These are phyloP conservation scores for Halcyon leucocephala DNA, from an alignment of 2,797 vertebrate species.

Conservation along the genomic window DNA sequence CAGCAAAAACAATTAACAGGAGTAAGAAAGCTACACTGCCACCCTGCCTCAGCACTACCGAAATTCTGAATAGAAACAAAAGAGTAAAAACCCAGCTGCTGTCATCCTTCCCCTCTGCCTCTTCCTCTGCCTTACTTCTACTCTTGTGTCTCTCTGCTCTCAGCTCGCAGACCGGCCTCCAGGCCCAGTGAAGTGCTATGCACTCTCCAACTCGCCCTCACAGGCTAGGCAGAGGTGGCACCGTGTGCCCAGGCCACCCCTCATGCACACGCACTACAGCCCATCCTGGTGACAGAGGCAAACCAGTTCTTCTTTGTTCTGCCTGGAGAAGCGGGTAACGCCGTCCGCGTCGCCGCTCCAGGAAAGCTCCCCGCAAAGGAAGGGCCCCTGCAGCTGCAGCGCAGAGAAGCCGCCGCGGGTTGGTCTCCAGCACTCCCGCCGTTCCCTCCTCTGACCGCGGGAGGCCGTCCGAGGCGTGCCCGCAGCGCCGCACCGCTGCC, in stretches of 20 bases:
- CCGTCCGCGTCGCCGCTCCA: fast-evolving
- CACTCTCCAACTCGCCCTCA: background rate
- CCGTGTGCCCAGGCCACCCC: background rate
- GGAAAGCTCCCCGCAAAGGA: background rate
- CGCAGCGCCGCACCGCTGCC: too few relatives aligned
- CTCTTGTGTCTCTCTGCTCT: background rate
- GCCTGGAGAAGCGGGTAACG: background rate
- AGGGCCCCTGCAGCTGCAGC: background rate
- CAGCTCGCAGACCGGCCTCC: too few relatives aligned
- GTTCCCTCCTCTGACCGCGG: background rate
- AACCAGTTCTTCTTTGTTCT: fast-evolving
- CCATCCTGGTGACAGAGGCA: fast-evolving
- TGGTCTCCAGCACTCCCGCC: too few relatives aligned
- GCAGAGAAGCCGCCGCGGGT: too few relatives aligned
- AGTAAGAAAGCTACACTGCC: background rate
- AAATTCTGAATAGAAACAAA: background rate
- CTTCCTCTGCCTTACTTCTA: background rate
- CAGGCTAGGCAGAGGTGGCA: fast-evolving
- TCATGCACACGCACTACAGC: fast-evolving
- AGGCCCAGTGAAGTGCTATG: fast-evolving
- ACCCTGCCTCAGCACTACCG: background rate
- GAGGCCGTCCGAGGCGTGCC: background rate
- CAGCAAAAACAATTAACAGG: background rate
- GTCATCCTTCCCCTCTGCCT: background rate
- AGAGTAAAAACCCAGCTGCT: background rate